Conservation (phyloP, 2,113 vertebrate species). For the Nematolebias whitei region DNA sequence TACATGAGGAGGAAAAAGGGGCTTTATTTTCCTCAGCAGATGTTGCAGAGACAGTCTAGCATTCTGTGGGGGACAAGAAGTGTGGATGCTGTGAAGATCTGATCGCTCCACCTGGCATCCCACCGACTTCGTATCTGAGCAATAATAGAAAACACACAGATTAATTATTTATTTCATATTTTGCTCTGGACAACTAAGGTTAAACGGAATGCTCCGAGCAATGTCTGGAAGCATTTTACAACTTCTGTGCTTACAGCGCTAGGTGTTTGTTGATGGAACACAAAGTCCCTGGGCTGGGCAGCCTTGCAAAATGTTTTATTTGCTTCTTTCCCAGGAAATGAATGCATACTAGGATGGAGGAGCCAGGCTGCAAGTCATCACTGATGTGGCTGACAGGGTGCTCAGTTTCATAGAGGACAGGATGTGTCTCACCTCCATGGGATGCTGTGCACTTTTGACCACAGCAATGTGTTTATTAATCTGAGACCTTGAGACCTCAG, state of each 20-base stretch:
- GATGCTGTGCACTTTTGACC: constrained; percentile 61
- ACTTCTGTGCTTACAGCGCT: constrained; percentile 63
- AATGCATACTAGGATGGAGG: constrained; percentile 50
- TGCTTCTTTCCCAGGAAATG: constrained; percentile 72
- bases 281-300: constrained; percentile 65
- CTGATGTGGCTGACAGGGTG: constrained; percentile 60
- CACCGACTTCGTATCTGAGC: constrained; percentile 71
- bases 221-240: constrained; percentile 75
- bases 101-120: constrained; percentile 76
- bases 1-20: constrained; percentile 80
- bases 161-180: constrained; percentile 73
- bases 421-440: constrained; percentile 69
- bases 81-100: constrained; percentile 74
- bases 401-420: constrained; percentile 57
- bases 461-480: constrained; percentile 82
- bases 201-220: constrained; percentile 73
- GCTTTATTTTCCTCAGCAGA: constrained; percentile 83
- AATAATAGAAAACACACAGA: constrained; percentile 74
- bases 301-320: constrained; percentile 72
- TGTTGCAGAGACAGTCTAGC: constrained; percentile 76
- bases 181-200: constrained; percentile 71
- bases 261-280: constrained; percentile 78
- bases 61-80: constrained; percentile 74
- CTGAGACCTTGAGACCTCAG: constrained; percentile 79
- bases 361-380: constrained; percentile 49